These are phyloP conservation scores for Acrocephalus scirpaceus DNA, from an alignment of 2,797 vertebrate species.

Conservation along the genomic window DNA sequence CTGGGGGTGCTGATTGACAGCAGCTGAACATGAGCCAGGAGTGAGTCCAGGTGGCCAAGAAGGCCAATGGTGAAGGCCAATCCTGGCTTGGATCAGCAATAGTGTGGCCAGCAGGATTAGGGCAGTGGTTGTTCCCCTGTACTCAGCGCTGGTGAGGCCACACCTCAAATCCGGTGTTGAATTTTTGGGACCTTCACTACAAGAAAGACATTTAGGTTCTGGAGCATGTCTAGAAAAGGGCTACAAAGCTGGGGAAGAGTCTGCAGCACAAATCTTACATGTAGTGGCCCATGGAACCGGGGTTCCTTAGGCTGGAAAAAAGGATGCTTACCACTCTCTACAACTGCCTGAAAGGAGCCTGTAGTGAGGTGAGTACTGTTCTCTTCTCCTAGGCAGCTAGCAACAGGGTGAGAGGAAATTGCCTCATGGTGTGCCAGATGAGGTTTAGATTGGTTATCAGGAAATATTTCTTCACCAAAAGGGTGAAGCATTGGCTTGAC, in stretches of 20 bases:
- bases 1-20: background rate
- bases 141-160: background rate
- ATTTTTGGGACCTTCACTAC: background rate
- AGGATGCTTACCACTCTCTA: background rate
- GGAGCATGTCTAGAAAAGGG: background rate
- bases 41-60: too few species aligned
- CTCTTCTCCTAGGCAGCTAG: background rate
- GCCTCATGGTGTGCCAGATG: background rate
- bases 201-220: background rate
- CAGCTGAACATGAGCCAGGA: background rate
- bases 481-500: background rate
- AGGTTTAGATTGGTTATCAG: background rate
- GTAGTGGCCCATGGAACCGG: background rate
- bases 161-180: background rate
- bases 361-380: background rate
- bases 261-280: too few species aligned
- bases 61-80: too few species aligned
- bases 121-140: too few species aligned
- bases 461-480: background rate
- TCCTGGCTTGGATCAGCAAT: background rate
- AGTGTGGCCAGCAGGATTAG: background rate
- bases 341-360: background rate
- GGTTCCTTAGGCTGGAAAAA: background rate
- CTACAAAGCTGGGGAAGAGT: rapidly evolving
- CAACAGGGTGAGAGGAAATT: background rate